A percentile compares a stretch with the other conserved stretches of the same genome.
Conservation (phyloP, 1,140 invertebrate genomes). For the Trichonephila clavata region DNA sequence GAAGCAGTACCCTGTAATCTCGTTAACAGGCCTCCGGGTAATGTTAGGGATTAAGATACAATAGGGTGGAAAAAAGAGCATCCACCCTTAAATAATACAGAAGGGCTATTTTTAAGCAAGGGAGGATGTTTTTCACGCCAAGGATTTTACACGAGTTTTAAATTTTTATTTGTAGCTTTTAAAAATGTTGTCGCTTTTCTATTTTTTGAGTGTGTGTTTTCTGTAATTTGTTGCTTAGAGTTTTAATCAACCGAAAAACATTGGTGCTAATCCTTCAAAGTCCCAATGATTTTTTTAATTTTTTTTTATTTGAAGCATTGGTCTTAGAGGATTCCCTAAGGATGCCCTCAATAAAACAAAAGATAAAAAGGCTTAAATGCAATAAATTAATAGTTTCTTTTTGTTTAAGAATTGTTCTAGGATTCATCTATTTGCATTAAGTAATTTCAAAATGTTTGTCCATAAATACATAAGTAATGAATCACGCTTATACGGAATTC, state of each 20-base stretch:
- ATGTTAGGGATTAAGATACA: slow-evolving; percentile 39
- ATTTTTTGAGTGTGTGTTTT: not conserved
- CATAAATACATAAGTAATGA: no score
- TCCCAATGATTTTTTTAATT: no score
- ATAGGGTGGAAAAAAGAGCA: not conserved
- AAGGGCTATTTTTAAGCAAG: not conserved
- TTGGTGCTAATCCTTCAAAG: no score
- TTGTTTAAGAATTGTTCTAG: no score
- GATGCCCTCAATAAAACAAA: no score
- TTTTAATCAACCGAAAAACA: not conserved
- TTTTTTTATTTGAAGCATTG: no score
- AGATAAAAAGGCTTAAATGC: no score
- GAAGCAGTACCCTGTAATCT: slow-evolving; percentile 34
- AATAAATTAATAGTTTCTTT: no score
- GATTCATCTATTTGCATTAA: no score
- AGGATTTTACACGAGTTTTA: not conserved
- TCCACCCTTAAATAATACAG: not conserved
- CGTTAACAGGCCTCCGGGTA: slow-evolving; percentile 41
- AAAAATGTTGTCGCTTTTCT: not conserved
- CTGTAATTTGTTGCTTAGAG: not conserved
- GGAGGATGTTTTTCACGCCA: not conserved
- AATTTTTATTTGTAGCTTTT: not conserved
- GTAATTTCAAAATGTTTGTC: no score
- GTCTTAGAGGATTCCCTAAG: no score
- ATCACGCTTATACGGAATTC: no score